Percentiles rank a stretch among this genome's conserved stretches.
Evolutionary conservation across 2,797 vertebrate genomes (phyloP).

Genomic region (Rachycentron canadum): DNA sequence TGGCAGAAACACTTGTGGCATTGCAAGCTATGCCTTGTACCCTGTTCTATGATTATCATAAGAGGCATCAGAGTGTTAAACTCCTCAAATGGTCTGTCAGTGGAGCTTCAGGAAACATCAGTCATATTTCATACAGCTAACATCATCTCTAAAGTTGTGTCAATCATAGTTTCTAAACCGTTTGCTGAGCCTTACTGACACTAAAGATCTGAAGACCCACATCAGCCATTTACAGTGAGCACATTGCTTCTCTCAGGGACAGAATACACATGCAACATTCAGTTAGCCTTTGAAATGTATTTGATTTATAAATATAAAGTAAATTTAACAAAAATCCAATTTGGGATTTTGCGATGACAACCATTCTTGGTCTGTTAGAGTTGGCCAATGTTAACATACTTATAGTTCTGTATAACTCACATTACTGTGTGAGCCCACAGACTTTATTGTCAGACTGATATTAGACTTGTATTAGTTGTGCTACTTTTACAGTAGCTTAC

Average conservation of each 20-base stretch:
- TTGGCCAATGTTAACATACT: background rate
- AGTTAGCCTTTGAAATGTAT: background rate
- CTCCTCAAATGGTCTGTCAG: conserved; percentile 1
- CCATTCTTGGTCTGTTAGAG: background rate
- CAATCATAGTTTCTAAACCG: conserved; percentile 6
- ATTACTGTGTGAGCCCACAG: background rate
- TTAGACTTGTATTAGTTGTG: background rate
- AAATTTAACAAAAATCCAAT: no score
- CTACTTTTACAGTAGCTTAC: background rate
- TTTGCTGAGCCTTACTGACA: conserved; percentile 20
- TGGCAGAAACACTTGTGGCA: conserved; percentile 84
- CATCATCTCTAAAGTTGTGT: background rate
- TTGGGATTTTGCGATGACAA: background rate
- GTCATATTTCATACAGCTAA: conserved; percentile 9
- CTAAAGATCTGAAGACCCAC: conserved; percentile 16
- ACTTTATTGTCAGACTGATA: no score
- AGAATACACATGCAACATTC: background rate
- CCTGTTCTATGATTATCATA: conserved; percentile 77
- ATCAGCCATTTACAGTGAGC: conserved; percentile 23
- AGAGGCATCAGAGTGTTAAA: background rate
- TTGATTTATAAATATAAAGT: no score
- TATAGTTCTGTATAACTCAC: background rate
- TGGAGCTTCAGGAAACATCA: background rate
- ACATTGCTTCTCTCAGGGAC: conserved; percentile 59
- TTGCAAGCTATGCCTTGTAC: conserved; percentile 86